Conservation (phyloP, 2,113 vertebrate genomes). For the Proterorhinus semilunaris region DNA sequence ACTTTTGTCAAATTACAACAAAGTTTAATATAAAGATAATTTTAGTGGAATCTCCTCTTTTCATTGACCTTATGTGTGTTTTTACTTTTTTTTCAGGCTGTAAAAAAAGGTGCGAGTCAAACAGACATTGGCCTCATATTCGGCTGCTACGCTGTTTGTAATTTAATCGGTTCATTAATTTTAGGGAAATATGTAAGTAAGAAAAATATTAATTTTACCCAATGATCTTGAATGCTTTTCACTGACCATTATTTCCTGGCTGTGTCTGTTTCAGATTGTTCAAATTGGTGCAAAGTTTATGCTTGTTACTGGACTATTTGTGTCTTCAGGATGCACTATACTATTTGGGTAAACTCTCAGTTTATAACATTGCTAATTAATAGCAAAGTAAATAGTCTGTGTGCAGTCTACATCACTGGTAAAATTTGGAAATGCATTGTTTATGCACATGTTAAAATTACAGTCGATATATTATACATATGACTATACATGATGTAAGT, state of each 20-base stretch:
- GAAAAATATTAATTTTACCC: slow-evolving; percentile 68
- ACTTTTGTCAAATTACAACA: no score
- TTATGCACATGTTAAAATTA: no score
- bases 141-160: slow-evolving; percentile 87
- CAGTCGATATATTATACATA: no score
- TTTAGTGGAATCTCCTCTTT: neutral
- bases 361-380: accelerated
- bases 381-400: no score
- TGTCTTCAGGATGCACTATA: slow-evolving; percentile 86
- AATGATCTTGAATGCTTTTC: no score
- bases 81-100: slow-evolving; percentile 75
- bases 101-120: slow-evolving; percentile 86
- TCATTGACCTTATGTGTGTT: neutral
- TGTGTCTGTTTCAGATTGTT: slow-evolving; percentile 81
- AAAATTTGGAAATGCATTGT: neutral
- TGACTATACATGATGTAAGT: no score
- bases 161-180: slow-evolving; percentile 82
- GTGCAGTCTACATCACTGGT: neutral
- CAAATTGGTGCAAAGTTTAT: slow-evolving; percentile 94
- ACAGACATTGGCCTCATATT: slow-evolving; percentile 89
- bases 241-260: neutral
- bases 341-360: slow-evolving; percentile 87
- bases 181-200: slow-evolving; percentile 94
- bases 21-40: no score
- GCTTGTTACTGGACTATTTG: slow-evolving; percentile 86